Conservation (phyloP, 2,797 vertebrate species). For the Crocodylus rhombifer region DNA sequence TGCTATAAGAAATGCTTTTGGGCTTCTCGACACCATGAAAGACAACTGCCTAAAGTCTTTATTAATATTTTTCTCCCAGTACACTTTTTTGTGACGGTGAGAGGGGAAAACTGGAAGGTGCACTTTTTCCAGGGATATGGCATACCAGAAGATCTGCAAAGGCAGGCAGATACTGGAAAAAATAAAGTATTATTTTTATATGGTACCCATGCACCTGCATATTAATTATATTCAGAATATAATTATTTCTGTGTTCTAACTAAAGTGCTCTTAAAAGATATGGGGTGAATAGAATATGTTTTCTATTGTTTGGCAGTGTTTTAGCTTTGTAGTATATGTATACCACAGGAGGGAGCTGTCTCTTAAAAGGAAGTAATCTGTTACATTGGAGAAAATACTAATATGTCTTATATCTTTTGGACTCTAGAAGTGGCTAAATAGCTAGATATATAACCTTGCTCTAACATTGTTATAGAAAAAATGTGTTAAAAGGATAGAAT, state of each 20-base stretch:
- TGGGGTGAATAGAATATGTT: neutral
- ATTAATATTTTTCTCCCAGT: too few relatives aligned
- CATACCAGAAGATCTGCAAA: too few relatives aligned
- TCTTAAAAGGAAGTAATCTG: neutral
- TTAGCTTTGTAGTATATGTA: neutral
- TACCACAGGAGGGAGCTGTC: conserved; percentile 67
- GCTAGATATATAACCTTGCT: neutral
- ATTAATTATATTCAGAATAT: neutral
- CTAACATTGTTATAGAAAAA: neutral
- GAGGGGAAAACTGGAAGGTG: too few relatives aligned
- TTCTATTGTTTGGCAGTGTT: neutral
- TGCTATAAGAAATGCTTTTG: too few relatives aligned
- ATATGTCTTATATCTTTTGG: neutral
- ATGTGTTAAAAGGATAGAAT: neutral
- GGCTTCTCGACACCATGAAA: too few relatives aligned
- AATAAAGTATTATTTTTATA: neutral
- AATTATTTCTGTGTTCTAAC: neutral
- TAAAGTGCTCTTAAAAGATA: neutral
- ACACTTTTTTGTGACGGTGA: too few relatives aligned
- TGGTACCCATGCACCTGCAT: neutral
- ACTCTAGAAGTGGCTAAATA: neutral
- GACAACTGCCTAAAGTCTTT: too few relatives aligned
- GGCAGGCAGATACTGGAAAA: too few relatives aligned
- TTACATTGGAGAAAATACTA: neutral
- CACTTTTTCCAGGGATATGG: too few relatives aligned